phyloP scores from a whole-genome alignment of 1,140 invertebrate genomes.

The Alviniconcha marisindica region DNA sequence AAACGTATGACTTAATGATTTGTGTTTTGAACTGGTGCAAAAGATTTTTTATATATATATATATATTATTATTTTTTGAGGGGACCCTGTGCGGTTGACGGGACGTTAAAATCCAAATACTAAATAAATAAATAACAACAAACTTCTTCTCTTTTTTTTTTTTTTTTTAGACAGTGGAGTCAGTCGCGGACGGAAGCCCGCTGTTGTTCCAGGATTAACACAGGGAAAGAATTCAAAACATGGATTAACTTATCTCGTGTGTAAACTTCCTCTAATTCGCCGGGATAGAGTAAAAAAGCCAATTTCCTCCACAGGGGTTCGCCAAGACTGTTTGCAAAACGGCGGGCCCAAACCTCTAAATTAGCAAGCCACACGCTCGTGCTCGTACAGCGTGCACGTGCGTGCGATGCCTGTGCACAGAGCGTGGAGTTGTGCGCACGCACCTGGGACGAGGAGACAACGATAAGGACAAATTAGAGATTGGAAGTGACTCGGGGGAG shows the following conservation, averaged over 20 bases:
- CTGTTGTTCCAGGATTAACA: slow-evolving; percentile 15
- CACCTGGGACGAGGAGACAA: slow-evolving; percentile 13
- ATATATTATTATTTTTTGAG: too few relatives aligned
- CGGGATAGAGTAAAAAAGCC: slow-evolving; percentile 35
- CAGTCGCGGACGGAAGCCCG: neutral
- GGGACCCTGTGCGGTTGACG: too few relatives aligned
- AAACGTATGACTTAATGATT: too few relatives aligned
- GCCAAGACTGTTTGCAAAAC: neutral
- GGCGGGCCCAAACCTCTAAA: neutral
- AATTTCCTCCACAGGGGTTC: slow-evolving; percentile 9
- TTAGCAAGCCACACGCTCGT: neutral
- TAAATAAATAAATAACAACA: too few relatives aligned
- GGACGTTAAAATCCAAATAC: too few relatives aligned
- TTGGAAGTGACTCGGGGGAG: slow-evolving; percentile 2
- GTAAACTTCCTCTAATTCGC: slow-evolving; percentile 20
- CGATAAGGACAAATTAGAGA: slow-evolving; percentile 25
- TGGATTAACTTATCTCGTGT: slow-evolving; percentile 10
- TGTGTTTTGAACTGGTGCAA: neutral
- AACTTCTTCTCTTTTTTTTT: neutral
- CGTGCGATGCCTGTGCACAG: neutral
- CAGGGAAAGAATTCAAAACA: slow-evolving; percentile 8
- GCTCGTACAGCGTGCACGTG: neutral
- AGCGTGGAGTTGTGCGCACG: slow-evolving; percentile 27
- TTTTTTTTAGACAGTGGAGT: too few relatives aligned
- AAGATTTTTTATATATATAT: neutral